A percentile compares a stretch with the other conserved stretches of the same genome.
phyloP scores from a whole-genome alignment of 2,797 vertebrate genomes.

The Gallinago stenura region DNA sequence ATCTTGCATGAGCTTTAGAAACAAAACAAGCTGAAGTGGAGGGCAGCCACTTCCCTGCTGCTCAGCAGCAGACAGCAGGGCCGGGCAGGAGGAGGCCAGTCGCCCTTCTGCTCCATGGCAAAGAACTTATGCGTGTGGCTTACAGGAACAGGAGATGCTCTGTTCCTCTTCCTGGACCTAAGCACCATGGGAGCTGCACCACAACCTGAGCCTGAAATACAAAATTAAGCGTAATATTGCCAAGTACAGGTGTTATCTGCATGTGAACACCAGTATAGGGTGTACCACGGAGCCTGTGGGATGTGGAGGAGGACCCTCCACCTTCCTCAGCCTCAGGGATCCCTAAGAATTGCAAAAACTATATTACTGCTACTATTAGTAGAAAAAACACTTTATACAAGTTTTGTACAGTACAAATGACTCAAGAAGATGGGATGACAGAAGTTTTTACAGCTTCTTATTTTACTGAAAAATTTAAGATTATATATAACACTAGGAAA shows the following conservation, averaged over 20 bases:
- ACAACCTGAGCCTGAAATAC: background rate
- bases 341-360: background rate
- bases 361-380: background rate
- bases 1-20: background rate
- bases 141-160: background rate
- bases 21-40: background rate
- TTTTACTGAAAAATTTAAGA: background rate
- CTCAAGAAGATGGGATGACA: background rate
- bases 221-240: background rate
- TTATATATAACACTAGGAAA: background rate
- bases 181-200: background rate
- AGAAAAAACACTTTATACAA: background rate
- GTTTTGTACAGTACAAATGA: background rate
- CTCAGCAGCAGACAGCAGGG: background rate
- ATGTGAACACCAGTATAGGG: too few species aligned
- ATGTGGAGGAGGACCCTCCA: background rate
- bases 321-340: background rate
- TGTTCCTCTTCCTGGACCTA: background rate
- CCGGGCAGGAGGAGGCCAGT: background rate
- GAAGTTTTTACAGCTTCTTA: background rate
- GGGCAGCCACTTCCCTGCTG: background rate
- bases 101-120: too few species aligned
- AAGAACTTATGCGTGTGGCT: fast-evolving
- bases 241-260: background rate
- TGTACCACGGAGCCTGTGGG: background rate